A percentile compares a stretch with the other conserved stretches of the same genome.
Evolutionary conservation across 2,888 invertebrate genomes (phyloP).

Genomic region (Chrysolina americana): DNA sequence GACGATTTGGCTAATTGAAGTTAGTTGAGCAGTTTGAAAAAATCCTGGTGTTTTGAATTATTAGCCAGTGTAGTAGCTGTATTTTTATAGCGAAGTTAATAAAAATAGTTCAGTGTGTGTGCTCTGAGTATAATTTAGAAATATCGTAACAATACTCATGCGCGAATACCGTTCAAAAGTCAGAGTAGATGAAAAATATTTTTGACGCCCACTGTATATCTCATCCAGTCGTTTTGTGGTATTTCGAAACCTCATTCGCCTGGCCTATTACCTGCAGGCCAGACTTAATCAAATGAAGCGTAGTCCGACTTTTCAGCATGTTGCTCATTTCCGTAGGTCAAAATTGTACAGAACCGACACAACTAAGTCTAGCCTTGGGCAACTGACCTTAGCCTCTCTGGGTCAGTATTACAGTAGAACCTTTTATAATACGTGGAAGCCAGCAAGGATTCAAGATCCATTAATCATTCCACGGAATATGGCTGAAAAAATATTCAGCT

Average conservation of each 20-base stretch:
- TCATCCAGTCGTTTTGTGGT: too few species aligned
- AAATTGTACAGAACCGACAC: slow-evolving; percentile 16
- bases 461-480: slow-evolving; percentile 7
- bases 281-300: slow-evolving; percentile 18
- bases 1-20: too few species aligned
- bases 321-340: slow-evolving; percentile 18
- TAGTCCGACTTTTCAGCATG: slow-evolving; percentile 21
- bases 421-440: slow-evolving; percentile 32
- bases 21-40: too few species aligned
- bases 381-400: slow-evolving; percentile 27
- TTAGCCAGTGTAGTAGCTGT: too few species aligned
- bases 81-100: too few species aligned
- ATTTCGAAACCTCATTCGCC: slow-evolving; percentile 10
- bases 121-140: too few species aligned
- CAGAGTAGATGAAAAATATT: background rate
- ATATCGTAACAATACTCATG: too few species aligned
- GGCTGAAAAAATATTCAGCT: background rate
- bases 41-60: too few species aligned
- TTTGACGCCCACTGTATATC: background rate
- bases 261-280: slow-evolving; percentile 4
- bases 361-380: slow-evolving; percentile 13
- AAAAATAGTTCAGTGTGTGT: too few species aligned
- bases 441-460: slow-evolving; percentile 7
- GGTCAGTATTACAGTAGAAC: slow-evolving; percentile 41
- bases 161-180: too few species aligned